A percentile compares a stretch with the other conserved stretches of the same genome.
Conservation (phyloP, 92 coral and sea anemone genomes). For the Muricea muricata region DNA sequence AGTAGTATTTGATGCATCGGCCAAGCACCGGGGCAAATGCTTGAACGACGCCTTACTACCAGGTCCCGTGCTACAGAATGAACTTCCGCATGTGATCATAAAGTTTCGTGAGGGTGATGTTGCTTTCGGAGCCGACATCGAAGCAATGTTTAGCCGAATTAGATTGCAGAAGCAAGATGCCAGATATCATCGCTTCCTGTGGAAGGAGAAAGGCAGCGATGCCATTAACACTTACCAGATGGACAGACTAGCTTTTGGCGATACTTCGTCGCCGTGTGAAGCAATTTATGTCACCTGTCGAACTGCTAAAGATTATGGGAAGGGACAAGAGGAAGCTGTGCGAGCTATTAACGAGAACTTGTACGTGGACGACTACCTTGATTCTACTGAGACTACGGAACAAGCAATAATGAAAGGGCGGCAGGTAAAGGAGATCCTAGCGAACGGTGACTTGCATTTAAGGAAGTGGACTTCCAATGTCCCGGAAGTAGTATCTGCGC, state of each 20-base stretch:
- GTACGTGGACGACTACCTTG: slow-evolving; percentile 66
- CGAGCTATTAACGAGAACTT: slow-evolving; percentile 56
- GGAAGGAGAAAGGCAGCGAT: slow-evolving; percentile 55
- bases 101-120: slow-evolving; percentile 57
- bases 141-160: slow-evolving; percentile 67
- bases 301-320: slow-evolving; percentile 49
- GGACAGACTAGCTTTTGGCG: slow-evolving; percentile 53
- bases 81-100: slow-evolving; percentile 49
- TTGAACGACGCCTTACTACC: slow-evolving; percentile 63
- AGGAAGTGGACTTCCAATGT: slow-evolving; percentile 65
- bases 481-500: slow-evolving; percentile 33
- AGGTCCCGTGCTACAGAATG: slow-evolving; percentile 60
- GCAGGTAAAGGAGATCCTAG: slow-evolving; percentile 40
- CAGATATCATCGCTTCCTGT: slow-evolving; percentile 64
- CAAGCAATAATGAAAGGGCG: slow-evolving; percentile 50
- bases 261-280: slow-evolving; percentile 59
- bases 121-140: slow-evolving; percentile 63
- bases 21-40: slow-evolving; percentile 40
- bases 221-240: slow-evolving; percentile 55
- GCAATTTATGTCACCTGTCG: slow-evolving; percentile 61
- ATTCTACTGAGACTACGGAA: slow-evolving; percentile 49
- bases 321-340: slow-evolving; percentile 47
- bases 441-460: slow-evolving; percentile 56
- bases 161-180: slow-evolving; percentile 56
- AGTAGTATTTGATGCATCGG: slow-evolving; percentile 31